Evolutionary conservation across 2,113 vertebrate species (phyloP), one percentile per base, ranked within the genome.

Genomic region (Taurulus bubalis): DNA sequence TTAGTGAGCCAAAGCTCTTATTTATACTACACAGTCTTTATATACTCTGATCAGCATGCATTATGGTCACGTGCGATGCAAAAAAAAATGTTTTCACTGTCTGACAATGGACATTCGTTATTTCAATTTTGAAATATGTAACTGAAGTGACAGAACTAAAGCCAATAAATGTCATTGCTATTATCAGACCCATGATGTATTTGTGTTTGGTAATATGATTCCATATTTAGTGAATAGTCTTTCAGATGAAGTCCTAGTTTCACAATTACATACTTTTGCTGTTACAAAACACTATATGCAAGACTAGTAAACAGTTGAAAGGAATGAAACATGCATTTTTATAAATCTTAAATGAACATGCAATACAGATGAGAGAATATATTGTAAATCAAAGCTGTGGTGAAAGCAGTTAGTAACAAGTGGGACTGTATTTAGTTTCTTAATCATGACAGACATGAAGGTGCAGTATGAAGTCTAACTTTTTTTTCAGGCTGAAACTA

Each of bases 191-290:
- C 34, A 56, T 28, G 6, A 20, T 56, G 51, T 38, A 8, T 38
- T 67, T 47, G 10, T 38, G 22, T 70, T 70, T 70, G 20, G 6
- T 47, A 18, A 69, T 14, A 36, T 36, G 32, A 70, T 38, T 70
- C 22, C 12, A 70, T 53, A 34, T 36, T 45, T 70, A 24, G 65
- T 36, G 28, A 69, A 15, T 28, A 42, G 40, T n/a, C 40, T 14
- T 42, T 42, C 40, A 42, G 40, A 42, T 42, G 40, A 42, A 42
- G 40, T 22, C 18, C 8, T 8, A 49, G 8, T 1, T 32, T 45
- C 11, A 15, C 14, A 1, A 60, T 30, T 30, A 59, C 11, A 59
- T 22, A 22, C 24, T 42, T 28, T 14, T 20, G 2, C 45, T 51
- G 47, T 69, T 55, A 8, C 30, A 24, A 36, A 36, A 70, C 20